Evolutionary conservation across 2,113 vertebrate species (phyloP).

Genomic region (Eurystomus gularis): DNA sequence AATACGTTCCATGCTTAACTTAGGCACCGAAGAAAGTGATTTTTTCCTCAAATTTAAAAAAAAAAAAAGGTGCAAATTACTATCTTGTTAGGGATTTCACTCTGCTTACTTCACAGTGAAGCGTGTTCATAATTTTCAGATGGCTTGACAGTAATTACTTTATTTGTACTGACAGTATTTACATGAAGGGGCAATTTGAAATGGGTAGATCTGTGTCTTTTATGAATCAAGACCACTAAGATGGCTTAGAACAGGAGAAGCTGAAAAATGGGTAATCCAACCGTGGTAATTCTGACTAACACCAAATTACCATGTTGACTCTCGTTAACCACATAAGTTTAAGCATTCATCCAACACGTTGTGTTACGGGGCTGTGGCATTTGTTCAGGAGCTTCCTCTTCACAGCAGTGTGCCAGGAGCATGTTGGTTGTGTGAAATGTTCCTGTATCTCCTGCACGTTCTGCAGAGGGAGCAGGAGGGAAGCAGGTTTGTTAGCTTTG

Average conservation of each 20-base stretch:
- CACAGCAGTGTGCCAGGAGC: rapidly evolving
- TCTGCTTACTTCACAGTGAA: not conserved
- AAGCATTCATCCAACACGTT: not conserved
- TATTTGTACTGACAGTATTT: slow-evolving; percentile 57
- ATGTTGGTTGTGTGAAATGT: not conserved
- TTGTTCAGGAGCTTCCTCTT: not conserved
- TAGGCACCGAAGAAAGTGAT: slow-evolving; percentile 42
- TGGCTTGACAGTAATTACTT: slow-evolving; percentile 39
- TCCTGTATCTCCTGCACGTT: not conserved
- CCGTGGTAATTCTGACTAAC: slow-evolving; percentile 11
- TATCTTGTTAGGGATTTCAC: slow-evolving; percentile 49
- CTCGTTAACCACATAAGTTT: not conserved
- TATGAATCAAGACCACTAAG: not conserved
- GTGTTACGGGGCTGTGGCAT: not conserved
- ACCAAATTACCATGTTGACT: slow-evolving; percentile 33
- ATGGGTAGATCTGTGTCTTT: not conserved
- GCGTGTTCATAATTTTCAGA: slow-evolving; percentile 63
- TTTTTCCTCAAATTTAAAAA: slow-evolving; percentile 53
- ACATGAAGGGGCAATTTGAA: slow-evolving; percentile 29
- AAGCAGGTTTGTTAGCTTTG: not conserved
- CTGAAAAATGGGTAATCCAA: slow-evolving; percentile 22
- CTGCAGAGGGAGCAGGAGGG: not conserved
- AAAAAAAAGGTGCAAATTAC: slow-evolving; percentile 65
- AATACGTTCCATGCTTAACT: slow-evolving; percentile 75
- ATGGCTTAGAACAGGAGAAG: slow-evolving; percentile 8